phyloP scores from a whole-genome alignment of 2,888 invertebrate species.

The Rhimphoctona megacephalus region DNA sequence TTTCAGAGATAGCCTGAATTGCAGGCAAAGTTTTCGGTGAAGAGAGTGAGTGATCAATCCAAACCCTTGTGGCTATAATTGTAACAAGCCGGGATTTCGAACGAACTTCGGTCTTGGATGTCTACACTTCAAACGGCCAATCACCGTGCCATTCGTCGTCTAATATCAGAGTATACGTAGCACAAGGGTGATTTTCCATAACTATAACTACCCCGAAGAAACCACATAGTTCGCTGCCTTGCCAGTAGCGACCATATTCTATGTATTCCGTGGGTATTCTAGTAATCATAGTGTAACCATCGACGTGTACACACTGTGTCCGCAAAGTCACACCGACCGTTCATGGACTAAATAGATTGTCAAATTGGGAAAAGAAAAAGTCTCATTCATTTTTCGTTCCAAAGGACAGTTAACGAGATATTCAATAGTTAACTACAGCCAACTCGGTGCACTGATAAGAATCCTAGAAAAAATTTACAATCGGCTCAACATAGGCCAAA shows the following conservation, averaged over 20 bases:
- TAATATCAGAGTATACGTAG: slow-evolving; percentile 25
- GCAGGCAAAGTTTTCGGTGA: neutral
- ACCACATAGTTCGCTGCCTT: slow-evolving; percentile 38
- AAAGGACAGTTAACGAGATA: neutral
- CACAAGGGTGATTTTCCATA: slow-evolving; percentile 16
- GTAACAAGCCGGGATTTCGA: slow-evolving; percentile 4
- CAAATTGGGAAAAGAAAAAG: neutral
- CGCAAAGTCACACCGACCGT: neutral
- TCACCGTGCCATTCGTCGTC: slow-evolving; percentile 31
- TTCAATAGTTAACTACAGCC: neutral
- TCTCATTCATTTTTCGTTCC: neutral
- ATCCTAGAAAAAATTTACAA: no score
- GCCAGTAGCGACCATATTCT: slow-evolving; percentile 4
- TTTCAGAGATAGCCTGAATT: neutral
- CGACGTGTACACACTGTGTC: neutral
- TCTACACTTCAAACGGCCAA: slow-evolving; percentile 40
- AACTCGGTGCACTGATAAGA: neutral
- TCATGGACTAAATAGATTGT: neutral
- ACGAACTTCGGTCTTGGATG: neutral
- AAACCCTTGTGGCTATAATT: neutral
- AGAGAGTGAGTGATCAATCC: neutral
- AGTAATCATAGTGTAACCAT: neutral
- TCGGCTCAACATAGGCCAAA: no score
- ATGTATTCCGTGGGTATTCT: slow-evolving; percentile 9
- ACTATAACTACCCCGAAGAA: slow-evolving; percentile 33